Conservation (phyloP, 2,888 invertebrate species). For the Synanthedon andrenaeformis region DNA sequence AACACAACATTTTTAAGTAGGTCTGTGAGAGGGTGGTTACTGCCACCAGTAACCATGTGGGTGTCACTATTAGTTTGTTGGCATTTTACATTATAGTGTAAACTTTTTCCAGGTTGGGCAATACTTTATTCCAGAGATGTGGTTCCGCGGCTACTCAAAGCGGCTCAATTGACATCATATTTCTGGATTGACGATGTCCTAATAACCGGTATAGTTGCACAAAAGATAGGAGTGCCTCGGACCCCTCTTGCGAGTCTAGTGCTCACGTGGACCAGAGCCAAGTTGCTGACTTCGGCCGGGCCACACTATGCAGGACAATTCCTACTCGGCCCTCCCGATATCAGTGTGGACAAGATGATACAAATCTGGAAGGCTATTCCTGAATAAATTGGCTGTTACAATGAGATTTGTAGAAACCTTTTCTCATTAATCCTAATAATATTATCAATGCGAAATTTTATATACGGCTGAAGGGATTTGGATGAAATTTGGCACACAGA, state of each 20-base stretch:
- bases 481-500: too few species aligned
- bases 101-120: constrained; percentile 56
- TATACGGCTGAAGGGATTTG: too few species aligned
- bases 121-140: constrained; percentile 77
- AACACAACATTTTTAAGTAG: too few species aligned
- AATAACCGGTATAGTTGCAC: constrained; percentile 76
- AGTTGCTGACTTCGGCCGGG: constrained; percentile 23
- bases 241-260: constrained; percentile 59
- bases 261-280: constrained; percentile 28
- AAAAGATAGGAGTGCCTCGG: constrained; percentile 67
- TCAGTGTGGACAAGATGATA: constrained; percentile 52
- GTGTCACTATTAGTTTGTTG: too few species aligned
- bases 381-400: constrained; percentile 6
- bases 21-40: too few species aligned
- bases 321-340: constrained; percentile 67
- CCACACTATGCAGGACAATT: constrained; percentile 40
- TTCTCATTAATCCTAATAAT: too few species aligned
- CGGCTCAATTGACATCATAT: constrained; percentile 73
- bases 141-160: constrained; percentile 65
- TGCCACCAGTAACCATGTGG: too few species aligned
- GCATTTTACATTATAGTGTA: neutral
- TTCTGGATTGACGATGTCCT: constrained; percentile 90
- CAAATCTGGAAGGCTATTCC: constrained; percentile 58
- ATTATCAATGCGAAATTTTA: too few species aligned
- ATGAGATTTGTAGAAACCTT: neutral